These are phyloP conservation scores for Hoplodrina ambigua DNA, from an alignment of 2,888 invertebrate species.

Conservation along the genomic window DNA sequence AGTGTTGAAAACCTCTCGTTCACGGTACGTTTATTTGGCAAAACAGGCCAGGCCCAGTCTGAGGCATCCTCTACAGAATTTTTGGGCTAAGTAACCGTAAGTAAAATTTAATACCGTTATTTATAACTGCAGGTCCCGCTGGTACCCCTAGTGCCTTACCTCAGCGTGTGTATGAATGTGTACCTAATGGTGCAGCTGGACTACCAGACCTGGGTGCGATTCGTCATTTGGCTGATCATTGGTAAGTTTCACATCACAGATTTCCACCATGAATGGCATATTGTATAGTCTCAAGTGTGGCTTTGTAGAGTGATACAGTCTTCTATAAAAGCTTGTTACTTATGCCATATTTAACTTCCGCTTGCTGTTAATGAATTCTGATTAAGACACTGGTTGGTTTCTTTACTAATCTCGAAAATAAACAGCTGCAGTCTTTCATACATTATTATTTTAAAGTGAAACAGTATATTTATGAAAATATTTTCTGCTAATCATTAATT, in stretches of 20 bases:
- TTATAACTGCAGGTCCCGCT: constrained; percentile 93
- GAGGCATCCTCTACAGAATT: too few species aligned
- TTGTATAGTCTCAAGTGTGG: too few species aligned
- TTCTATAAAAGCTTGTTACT: background rate
- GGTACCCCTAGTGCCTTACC: constrained; percentile 95
- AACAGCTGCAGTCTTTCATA: too few species aligned
- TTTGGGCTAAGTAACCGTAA: too few species aligned
- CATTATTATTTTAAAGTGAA: too few species aligned
- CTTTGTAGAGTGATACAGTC: too few species aligned
- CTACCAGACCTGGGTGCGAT: constrained; percentile 96
- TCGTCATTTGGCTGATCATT: constrained; percentile 95
- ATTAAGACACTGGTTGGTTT: background rate
- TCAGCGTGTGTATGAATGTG: constrained; percentile 96
- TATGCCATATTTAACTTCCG: too few species aligned
- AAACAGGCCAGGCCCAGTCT: background rate
- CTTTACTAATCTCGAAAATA: too few species aligned
- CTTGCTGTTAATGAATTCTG: too few species aligned
- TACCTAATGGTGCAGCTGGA: constrained; percentile 98
- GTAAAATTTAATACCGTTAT: too few species aligned
- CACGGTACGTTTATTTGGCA: constrained; percentile 87
- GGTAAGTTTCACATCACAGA: constrained; percentile 87
- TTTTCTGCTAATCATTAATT: background rate
- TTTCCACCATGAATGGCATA: background rate
- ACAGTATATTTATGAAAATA: background rate
- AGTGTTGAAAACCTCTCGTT: constrained; percentile 91